phyloP scores from a whole-genome alignment of 1,140 invertebrate genomes.

The Sitophilus oryzae region DNA sequence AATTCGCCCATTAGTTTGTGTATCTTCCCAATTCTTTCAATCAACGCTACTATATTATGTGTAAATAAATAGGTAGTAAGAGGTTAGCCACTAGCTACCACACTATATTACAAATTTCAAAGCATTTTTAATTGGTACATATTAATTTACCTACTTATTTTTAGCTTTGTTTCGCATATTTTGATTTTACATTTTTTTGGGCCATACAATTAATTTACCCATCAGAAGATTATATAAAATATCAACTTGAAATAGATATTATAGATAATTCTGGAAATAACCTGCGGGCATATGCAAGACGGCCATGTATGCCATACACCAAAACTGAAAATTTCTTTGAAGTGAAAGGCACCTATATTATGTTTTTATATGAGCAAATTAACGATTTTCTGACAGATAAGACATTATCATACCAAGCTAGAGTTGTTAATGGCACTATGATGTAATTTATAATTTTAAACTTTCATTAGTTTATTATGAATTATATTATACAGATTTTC shows the following conservation, averaged over 20 bases:
- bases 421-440: neutral
- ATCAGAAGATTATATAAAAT: neutral
- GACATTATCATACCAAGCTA: neutral
- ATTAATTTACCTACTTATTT: neutral
- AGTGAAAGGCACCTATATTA: neutral
- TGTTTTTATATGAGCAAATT: neutral
- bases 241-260: neutral
- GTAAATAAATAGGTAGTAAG: too few species aligned
- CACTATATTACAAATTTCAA: too few species aligned
- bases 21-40: too few species aligned
- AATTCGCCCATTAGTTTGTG: too few species aligned
- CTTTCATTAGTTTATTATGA: too few species aligned
- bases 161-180: neutral
- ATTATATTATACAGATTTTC: too few species aligned
- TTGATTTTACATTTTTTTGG: neutral
- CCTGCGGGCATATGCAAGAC: neutral
- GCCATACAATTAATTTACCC: neutral
- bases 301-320: neutral
- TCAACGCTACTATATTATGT: too few species aligned
- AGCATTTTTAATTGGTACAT: too few species aligned
- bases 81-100: too few species aligned
- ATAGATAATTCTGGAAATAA: neutral
- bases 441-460: too few species aligned
- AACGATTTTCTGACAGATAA: neutral
- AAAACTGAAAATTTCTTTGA: neutral